Evolutionary conservation across 2,888 invertebrate genomes (phyloP), one percentile per base, ranked within the genome.

Genomic region (Apocheima hispidaria): DNA sequence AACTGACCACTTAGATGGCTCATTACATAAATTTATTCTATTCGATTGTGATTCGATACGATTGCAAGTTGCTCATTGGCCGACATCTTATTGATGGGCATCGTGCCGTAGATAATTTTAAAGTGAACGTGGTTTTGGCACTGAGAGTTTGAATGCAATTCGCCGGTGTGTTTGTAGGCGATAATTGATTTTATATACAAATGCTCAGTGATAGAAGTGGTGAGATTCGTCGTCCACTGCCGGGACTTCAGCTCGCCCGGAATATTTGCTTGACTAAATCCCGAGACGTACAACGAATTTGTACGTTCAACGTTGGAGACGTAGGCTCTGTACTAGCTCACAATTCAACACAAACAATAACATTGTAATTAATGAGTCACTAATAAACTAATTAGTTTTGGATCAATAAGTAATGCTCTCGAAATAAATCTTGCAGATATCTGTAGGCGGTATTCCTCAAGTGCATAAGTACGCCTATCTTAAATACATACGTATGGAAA

Each of bases 1-100:
- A 84, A 81, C 76, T 79, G 76, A 81, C 78, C 85, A 85, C 83
- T 89, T 87, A 85, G 81, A 83, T 71, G 84, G 78, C 78, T 86
- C 88, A 88, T 90, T 90, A 88, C 83, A 82, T 82, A 78, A 84
- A 88, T 88, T 85, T 84, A 87, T 84, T 81, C 82, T 76, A 82
- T 83, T 86, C 74, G 81, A 80, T 79, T 76, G 79, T 78, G 81
- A 89, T 90, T 89, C 88, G 90, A 83, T 86, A 78, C 90, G 87
- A 88, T 87, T 84, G 83, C 81, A 83, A 82, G 75, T 79, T 77
- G 73, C 74, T 74, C 72, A 73, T 77, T 76, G 76, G 78, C 81
- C 74, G 72, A 80, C 74, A 76, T 79, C 80, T 84, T 82, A 86
- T 84, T 82, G 78, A 84, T 83, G 68, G 66, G 35, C 56, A 68